Percentiles rank a stretch among this genome's conserved stretches.
phyloP scores from a whole-genome alignment of 2,888 invertebrate genomes.

The Pachydiplax longipennis region DNA sequence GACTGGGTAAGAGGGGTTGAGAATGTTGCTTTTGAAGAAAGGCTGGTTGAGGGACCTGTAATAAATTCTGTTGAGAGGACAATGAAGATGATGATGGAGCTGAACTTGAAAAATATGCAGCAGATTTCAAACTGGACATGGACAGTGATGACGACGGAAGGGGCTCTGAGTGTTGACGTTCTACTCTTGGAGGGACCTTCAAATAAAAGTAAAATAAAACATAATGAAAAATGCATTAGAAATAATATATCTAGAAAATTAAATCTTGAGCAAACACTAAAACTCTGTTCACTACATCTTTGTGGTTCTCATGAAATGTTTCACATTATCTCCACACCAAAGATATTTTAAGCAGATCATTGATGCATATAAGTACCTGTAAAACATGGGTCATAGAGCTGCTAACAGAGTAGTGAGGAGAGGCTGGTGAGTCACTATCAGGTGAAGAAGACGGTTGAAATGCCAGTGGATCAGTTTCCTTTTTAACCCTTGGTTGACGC shows the following conservation, averaged over 20 bases:
- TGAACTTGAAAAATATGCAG: slow-evolving; percentile 65
- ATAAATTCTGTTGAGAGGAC: slow-evolving; percentile 45
- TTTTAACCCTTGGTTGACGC: slow-evolving; percentile 72
- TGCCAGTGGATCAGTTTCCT: slow-evolving; percentile 64
- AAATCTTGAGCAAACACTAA: too few relatives aligned
- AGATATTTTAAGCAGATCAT: too few relatives aligned
- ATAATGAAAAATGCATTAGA: not conserved
- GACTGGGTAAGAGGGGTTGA: slow-evolving; percentile 69
- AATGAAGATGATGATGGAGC: slow-evolving; percentile 61
- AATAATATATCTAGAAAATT: not conserved
- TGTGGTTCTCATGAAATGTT: too few relatives aligned
- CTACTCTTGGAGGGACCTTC: slow-evolving; percentile 24
- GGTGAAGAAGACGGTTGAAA: slow-evolving; percentile 58
- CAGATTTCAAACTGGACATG: slow-evolving; percentile 50
- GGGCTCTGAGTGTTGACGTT: slow-evolving; percentile 62
- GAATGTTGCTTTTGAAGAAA: slow-evolving; percentile 68
- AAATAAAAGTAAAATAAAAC: not conserved
- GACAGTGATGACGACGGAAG: slow-evolving; percentile 57
- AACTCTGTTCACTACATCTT: too few relatives aligned
- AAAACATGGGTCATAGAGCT: slow-evolving; percentile 13
- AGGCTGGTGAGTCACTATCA: slow-evolving; percentile 56
- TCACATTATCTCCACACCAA: too few relatives aligned
- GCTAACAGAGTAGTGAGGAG: slow-evolving; percentile 56
- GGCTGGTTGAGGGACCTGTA: slow-evolving; percentile 46
- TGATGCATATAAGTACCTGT: not conserved